Percentiles rank a stretch among this genome's conserved stretches.
These are phyloP conservation scores for Fulmarus glacialis DNA, from an alignment of 2,113 vertebrate genomes.

Conservation along the genomic window DNA sequence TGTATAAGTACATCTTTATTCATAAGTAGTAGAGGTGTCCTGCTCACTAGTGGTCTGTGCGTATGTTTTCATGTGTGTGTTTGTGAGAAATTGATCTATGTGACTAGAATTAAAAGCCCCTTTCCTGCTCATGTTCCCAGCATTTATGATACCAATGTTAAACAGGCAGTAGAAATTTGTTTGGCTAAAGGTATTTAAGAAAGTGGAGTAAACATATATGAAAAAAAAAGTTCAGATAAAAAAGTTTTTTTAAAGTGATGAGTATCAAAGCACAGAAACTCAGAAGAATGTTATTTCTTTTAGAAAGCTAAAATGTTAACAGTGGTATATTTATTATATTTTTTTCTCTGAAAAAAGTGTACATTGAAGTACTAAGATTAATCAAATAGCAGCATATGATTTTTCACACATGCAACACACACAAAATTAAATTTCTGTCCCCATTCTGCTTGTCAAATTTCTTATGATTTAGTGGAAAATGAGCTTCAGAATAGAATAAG, in stretches of 20 bases:
- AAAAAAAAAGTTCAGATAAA: not conserved
- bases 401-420: not conserved
- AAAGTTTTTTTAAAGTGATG: not conserved
- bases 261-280: not conserved
- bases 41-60: not conserved
- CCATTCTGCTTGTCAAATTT: not conserved
- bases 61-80: not conserved
- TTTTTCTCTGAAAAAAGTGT: not conserved
- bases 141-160: not conserved
- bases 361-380: not conserved
- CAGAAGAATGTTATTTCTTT: not conserved
- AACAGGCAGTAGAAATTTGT: not conserved
- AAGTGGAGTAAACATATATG: not conserved
- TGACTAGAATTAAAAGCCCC: not conserved
- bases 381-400: not conserved
- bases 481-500: not conserved
- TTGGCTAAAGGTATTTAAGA: not conserved
- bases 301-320: not conserved
- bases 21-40: not conserved
- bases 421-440: not conserved
- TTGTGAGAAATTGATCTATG: not conserved
- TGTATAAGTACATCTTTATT: rapidly evolving
- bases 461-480: not conserved
- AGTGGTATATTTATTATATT: not conserved
- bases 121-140: not conserved